These are phyloP conservation scores for Lepeophtheirus nordmannii DNA, from an alignment of 2,888 invertebrate species.

Conservation along the genomic window DNA sequence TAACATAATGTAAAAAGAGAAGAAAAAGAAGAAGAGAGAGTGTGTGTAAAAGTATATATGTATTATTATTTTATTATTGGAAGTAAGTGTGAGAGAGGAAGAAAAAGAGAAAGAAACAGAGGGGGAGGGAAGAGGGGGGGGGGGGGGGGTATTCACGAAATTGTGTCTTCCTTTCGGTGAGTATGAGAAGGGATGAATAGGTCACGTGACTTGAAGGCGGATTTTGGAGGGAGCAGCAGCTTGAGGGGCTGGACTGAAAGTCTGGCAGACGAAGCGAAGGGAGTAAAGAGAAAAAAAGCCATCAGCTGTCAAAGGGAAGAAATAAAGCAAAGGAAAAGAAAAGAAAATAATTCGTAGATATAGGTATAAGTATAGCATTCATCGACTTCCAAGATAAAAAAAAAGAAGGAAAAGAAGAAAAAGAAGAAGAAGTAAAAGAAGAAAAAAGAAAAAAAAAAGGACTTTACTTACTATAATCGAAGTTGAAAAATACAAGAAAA, in stretches of 20 bases:
- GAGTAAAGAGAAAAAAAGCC: neutral
- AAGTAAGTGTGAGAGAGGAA: neutral
- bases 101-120: neutral
- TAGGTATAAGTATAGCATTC: neutral
- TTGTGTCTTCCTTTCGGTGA: too few relatives aligned
- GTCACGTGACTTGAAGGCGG: neutral
- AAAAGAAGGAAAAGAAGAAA: neutral
- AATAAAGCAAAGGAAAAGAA: neutral
- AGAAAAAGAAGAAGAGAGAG: too few relatives aligned
- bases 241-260: neutral
- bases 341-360: neutral
- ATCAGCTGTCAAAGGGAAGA: conserved; percentile 7
- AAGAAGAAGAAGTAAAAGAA: neutral
- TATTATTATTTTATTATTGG: neutral
- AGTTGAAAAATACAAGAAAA: too few relatives aligned
- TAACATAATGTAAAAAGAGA: too few relatives aligned
- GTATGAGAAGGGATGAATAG: neutral
- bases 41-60: too few relatives aligned
- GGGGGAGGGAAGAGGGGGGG: neutral
- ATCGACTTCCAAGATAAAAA: neutral
- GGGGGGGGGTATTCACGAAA: neutral
- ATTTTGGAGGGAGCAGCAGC: conserved; percentile 3
- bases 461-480: too few relatives aligned
- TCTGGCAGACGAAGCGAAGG: neutral
- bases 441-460: neutral